Evolutionary conservation across 2,113 vertebrate genomes (phyloP).

Genomic region (human (Homo sapiens)): DNA sequence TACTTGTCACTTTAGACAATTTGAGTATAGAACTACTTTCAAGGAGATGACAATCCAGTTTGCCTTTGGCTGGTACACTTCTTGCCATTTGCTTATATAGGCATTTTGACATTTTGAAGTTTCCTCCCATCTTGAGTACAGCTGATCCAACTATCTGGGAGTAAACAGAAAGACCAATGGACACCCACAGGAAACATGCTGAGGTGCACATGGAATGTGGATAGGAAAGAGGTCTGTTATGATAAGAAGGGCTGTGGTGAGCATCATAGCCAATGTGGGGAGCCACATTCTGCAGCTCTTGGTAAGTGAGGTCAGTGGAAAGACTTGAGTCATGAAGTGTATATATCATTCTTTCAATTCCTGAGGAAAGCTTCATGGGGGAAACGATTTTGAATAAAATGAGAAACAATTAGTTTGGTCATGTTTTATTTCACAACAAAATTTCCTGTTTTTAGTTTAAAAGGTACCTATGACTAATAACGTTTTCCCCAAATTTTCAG

Average conservation of each 20-base stretch:
- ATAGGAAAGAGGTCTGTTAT: neutral
- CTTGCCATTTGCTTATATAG: neutral
- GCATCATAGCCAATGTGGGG: neutral
- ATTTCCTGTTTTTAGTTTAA: slow-evolving; percentile 33
- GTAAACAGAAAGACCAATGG: neutral
- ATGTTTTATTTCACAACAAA: slow-evolving; percentile 56
- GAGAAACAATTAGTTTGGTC: neutral
- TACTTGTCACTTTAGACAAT: neutral
- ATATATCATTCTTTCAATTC: neutral
- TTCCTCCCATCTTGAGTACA: neutral
- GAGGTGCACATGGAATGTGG: neutral
- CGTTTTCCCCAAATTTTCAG: neutral
- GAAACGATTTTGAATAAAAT: neutral
- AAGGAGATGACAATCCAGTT: neutral
- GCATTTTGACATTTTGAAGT: neutral
- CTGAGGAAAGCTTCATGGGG: neutral
- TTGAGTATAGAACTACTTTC: neutral
- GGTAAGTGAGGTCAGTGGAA: neutral
- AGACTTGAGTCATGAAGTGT: neutral
- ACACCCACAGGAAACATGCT: accelerated
- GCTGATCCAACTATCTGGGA: neutral
- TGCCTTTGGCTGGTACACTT: neutral
- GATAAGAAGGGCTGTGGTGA: too few species aligned
- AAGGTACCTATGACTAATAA: neutral
- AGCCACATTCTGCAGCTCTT: neutral